Conservation (phyloP, 2,797 vertebrate genomes). For the Chelonia mydas region DNA sequence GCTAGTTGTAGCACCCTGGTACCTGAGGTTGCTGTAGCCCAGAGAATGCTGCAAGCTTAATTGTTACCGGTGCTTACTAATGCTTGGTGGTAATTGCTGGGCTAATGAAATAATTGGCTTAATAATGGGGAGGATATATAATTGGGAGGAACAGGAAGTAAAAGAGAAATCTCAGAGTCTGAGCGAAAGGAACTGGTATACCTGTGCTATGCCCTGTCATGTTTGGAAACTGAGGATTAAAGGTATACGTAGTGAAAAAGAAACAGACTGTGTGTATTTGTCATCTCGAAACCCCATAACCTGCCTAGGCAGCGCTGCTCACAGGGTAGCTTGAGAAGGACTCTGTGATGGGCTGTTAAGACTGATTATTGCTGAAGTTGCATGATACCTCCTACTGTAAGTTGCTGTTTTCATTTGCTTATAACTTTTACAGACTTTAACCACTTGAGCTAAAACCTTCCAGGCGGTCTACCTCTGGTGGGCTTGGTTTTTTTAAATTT, state of each 20-base stretch:
- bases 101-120: neutral
- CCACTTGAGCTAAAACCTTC: neutral
- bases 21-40: neutral
- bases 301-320: neutral
- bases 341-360: neutral
- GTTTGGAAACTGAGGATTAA: neutral
- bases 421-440: neutral
- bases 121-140: neutral
- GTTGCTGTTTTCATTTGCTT: neutral
- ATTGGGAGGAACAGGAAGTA: neutral
- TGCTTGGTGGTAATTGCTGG: neutral
- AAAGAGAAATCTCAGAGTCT: neutral
- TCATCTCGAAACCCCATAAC: neutral
- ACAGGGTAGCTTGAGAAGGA: neutral
- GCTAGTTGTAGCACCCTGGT: neutral
- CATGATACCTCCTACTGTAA: neutral
- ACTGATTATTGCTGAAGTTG: neutral
- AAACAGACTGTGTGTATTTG: neutral
- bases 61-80: neutral
- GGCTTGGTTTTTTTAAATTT: neutral
- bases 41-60: neutral
- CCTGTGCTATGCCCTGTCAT: neutral
- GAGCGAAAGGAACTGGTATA: neutral
- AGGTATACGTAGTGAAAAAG: neutral
- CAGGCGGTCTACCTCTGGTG: neutral